Evolutionary conservation across 2,797 vertebrate genomes (phyloP), one percentile per base, ranked within the genome.

Genomic region (Rhinoraja longicauda): DNA sequence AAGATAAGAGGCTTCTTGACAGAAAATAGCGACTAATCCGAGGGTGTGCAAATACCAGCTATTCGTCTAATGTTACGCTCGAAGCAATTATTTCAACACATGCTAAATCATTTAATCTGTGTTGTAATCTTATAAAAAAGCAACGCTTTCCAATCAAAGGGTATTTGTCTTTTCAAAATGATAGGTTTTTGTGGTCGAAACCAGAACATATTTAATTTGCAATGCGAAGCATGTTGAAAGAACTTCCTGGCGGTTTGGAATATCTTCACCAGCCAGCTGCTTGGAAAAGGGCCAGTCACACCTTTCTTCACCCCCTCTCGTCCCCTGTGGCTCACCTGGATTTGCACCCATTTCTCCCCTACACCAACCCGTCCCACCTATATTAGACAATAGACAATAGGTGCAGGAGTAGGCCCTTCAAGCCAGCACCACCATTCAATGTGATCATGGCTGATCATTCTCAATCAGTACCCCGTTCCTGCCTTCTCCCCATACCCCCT

Each of bases 41-140:
- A 72, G 32, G 64, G 45, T 19, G 8, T 45, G 75, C 45, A 92
- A 92, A 75, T 92, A 13, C 39, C 39, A 45, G 45, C 72, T 75
- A 92, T 67, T 92, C 73, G 70, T 73, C 72, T 92, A 53, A 88
- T 75, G 90, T 29, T 92, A 70, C 90, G 75, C 90, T 75, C 75
- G 21, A 75, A 45, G 39, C 62, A 72, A 91, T 70, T 91, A 72
- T 12, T 91, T 91, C 67, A 91, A 29, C 21, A 91, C 32, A 72
- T 32, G 45, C 45, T 53, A 59, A 26, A 75, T 59, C 0, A 91
- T 91, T 91, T 72, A 91, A 91, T 39, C 88, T 72, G 62, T 26
- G 45, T 72, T 24, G 39, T 32, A 86, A 62, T 29, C 82, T n/a
- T n/a, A 29, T 57, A 26, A 53, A 84, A 84, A 84, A 84, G 26